These are phyloP conservation scores for Pipistrellus kuhlii DNA, from an alignment of 2,797 vertebrate genomes.

Conservation along the genomic window DNA sequence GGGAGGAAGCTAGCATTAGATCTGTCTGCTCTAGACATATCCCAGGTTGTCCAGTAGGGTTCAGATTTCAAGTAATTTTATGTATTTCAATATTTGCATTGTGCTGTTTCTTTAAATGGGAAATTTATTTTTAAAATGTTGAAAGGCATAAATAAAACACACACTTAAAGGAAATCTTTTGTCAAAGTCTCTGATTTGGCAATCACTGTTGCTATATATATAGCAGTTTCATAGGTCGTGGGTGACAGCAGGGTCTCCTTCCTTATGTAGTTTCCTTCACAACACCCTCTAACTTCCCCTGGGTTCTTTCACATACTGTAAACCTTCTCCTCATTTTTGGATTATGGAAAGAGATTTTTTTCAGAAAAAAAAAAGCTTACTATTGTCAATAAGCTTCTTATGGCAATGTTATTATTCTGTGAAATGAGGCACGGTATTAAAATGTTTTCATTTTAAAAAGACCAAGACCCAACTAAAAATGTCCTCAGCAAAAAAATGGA, in stretches of 20 bases:
- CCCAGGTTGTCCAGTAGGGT: not conserved
- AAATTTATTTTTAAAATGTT: slow-evolving; percentile 43
- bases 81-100: not conserved
- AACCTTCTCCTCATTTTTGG: not conserved
- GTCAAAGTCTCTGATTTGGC: slow-evolving; percentile 4
- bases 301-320: not conserved
- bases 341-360: not conserved
- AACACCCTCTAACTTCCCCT: not conserved
- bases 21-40: slow-evolving; percentile 1
- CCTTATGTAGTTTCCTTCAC: not conserved
- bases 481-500: not conserved
- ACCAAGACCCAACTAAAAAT: slow-evolving; percentile 26
- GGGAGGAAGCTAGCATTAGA: not conserved
- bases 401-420: not conserved
- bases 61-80: slow-evolving; percentile 43
- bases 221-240: not conserved
- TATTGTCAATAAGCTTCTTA: not conserved
- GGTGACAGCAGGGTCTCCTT: not conserved
- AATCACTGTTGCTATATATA: not conserved
- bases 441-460: not conserved
- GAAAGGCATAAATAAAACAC: slow-evolving; percentile 20
- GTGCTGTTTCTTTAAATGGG: not conserved
- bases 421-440: not conserved
- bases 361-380: not conserved
- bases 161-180: not conserved